These are phyloP conservation scores for Axinella damicornis DNA, from an alignment of 37 sponge, comb jelly and placozoan genomes.

Conservation along the genomic window DNA sequence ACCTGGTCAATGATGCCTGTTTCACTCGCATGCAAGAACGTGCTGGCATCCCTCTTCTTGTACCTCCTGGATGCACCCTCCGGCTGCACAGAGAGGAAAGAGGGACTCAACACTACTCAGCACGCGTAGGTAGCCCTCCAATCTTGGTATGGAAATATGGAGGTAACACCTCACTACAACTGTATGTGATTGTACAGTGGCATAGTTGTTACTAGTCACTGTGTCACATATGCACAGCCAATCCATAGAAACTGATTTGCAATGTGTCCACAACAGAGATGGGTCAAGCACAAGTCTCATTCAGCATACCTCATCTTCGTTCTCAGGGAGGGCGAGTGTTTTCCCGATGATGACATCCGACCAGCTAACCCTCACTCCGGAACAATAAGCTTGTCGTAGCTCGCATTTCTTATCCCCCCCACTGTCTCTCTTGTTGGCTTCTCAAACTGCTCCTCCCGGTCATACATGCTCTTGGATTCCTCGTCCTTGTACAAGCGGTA, in stretches of 20 bases:
- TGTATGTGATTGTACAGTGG: no score
- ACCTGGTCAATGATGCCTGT: conserved; percentile 98
- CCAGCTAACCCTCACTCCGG: conserved; percentile 98
- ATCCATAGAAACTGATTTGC: no score
- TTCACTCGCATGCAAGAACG: conserved; percentile 93
- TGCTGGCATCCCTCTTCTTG: conserved; percentile 95
- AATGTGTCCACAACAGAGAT: no score
- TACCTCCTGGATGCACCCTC: conserved; percentile 86
- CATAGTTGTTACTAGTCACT: no score
- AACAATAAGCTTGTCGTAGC: conserved; percentile 96
- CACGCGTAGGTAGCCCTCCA: no score
- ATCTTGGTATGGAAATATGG: no score
- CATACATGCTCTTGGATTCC: conserved; percentile 92
- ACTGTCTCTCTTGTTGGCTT: conserved; percentile 83
- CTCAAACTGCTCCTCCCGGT: conserved; percentile 96
- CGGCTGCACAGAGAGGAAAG: conserved; percentile 29
- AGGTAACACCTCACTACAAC: no score
- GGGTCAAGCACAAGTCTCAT: no score
- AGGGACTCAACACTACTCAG: no score
- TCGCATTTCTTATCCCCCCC: conserved; percentile 91
- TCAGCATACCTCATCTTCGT: conserved; percentile 94
- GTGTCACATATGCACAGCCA: no score
- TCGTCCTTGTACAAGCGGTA: conserved; percentile 98
- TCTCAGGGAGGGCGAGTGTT: conserved; percentile 94
- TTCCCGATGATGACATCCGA: conserved; percentile 98